phyloP scores from a whole-genome alignment of 2,888 invertebrate genomes.

The Ametastegia equiseti region DNA sequence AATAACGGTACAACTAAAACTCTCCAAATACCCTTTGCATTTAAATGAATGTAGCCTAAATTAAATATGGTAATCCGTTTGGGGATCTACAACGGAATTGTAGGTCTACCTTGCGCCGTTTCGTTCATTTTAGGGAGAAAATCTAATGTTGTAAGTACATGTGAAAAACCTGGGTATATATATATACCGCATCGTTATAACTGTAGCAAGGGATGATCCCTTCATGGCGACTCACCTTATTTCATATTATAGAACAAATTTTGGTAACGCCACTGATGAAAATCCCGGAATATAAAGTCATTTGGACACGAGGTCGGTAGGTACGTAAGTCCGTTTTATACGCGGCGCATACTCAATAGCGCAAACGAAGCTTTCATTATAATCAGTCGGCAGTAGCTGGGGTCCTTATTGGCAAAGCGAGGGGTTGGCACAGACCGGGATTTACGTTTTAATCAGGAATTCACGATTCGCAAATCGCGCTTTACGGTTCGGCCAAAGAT shows the following conservation, averaged over 20 bases:
- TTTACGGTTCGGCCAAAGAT: background rate
- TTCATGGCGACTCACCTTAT: too few species aligned
- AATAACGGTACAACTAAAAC: constrained; percentile 1
- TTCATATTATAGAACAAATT: background rate
- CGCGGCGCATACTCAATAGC: constrained; percentile 22
- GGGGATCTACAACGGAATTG: constrained; percentile 1
- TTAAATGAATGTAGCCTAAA: constrained; percentile 20
- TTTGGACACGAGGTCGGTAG: background rate
- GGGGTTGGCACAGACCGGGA: background rate
- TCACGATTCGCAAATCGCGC: background rate
- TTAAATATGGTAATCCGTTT: constrained; percentile 31
- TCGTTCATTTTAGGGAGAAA: background rate
- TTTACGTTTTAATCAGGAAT: constrained; percentile 15
- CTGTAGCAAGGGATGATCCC: too few species aligned
- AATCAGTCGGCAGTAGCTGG: background rate
- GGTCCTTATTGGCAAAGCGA: background rate
- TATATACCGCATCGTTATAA: background rate
- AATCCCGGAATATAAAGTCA: background rate
- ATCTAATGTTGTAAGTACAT: background rate
- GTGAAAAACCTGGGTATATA: background rate
- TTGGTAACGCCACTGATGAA: background rate
- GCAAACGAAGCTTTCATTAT: constrained; percentile 35
- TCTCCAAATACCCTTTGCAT: constrained; percentile 22
- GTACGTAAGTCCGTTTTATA: background rate
- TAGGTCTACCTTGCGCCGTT: background rate